These are phyloP conservation scores for Zootermopsis nevadensis DNA, from an alignment of 2,888 invertebrate genomes.

Conservation along the genomic window DNA sequence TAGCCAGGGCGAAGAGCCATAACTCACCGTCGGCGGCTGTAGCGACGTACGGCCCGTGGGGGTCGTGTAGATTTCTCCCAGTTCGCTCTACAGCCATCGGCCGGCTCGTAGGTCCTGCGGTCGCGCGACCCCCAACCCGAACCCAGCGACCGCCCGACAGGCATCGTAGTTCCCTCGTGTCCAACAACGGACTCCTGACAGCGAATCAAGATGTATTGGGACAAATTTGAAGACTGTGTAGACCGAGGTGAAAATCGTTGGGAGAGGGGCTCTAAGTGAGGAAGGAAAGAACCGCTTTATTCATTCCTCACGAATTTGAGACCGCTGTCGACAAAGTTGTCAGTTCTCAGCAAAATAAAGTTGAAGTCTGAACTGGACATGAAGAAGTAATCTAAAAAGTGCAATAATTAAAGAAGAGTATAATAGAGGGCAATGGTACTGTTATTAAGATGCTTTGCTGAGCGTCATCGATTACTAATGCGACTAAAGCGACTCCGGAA, in stretches of 20 bases:
- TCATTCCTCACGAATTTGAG: not conserved
- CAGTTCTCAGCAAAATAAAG: no score
- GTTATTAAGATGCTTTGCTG: no score
- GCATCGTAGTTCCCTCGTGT: conserved; percentile 10
- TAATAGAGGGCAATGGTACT: no score
- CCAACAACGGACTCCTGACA: conserved; percentile 44
- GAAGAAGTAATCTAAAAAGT: no score
- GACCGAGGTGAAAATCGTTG: not conserved
- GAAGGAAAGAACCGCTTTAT: not conserved
- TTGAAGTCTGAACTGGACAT: no score
- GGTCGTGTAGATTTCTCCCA: not conserved
- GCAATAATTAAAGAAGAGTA: no score
- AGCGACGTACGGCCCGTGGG: conserved; percentile 16
- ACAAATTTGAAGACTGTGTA: conserved; percentile 24
- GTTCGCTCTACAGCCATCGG: conserved; percentile 6
- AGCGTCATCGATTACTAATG: no score
- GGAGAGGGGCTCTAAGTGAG: not conserved
- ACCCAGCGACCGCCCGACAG: not conserved
- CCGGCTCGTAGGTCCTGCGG: not conserved
- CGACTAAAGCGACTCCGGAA: no score
- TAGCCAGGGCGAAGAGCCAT: conserved; percentile 32
- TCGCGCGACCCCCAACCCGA: conserved; percentile 19
- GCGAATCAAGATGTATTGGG: conserved; percentile 49
- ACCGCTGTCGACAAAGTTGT: no score
- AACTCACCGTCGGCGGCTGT: conserved; percentile 19